Evolutionary conservation across 1,140 invertebrate species (phyloP), one percentile per base, ranked within the genome.

Genomic region (Anastatus disparis): DNA sequence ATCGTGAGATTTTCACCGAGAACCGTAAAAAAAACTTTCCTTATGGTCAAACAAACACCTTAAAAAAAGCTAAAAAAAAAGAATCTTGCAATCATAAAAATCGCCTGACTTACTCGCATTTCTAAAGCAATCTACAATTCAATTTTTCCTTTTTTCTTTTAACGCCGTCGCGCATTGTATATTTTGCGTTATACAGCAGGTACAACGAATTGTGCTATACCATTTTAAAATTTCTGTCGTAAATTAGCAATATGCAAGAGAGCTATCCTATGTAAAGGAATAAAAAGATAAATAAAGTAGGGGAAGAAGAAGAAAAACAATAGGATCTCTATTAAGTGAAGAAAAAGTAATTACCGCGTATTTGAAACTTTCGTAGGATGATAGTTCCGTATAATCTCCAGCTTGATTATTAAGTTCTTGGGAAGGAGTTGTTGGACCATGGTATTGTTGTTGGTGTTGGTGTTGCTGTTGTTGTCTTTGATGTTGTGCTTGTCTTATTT

Each of bases 371-470:
- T 53, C 63, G 22, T 71, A 66, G 53, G 53, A 20, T 46, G 40
- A 53, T 9, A 66, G 44, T 66, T 71, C 62, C 53, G 62, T 38
- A 15, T 71, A 71, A 71, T 71, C 62, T 44, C 55, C 46, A 48
- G 26, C 31, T 66, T 66, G 70, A 71, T 71, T 71, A 29, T 48
- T 46, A 24, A 61, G 63, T 66, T 71, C 63, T 46, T 61, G 70
- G 24, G 31, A 31, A 24, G 55, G 4, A 61, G 35, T 26, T 10
- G 66, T 62, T 8, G 74, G 26, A 61, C 61, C 62, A 46, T 79
- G 77, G 38, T 82, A 80, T 15, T 77, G 72, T 15, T 77, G 72
- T 35, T 69, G 58, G 10, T 38, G 55, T 1, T 59, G 44, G 15
- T 20, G 15, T 3, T 64, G 17, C 46, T 7, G 29, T 1, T 24